These are phyloP conservation scores for Limenitis camilla DNA, from an alignment of 2,888 invertebrate species.

Conservation along the genomic window DNA sequence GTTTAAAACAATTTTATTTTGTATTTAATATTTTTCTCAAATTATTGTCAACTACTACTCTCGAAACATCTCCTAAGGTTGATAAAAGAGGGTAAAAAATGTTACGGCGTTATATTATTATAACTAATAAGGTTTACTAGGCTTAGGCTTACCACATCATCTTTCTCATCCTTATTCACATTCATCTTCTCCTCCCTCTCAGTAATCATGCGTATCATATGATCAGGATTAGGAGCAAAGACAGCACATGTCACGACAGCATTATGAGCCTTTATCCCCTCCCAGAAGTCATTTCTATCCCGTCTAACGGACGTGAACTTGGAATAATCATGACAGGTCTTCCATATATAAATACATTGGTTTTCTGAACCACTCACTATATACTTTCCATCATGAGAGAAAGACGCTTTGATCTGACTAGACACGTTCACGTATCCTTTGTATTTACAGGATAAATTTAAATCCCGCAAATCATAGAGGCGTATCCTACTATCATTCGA, in stretches of 20 bases:
- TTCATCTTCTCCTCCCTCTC: constrained; percentile 65
- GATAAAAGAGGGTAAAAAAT: neutral
- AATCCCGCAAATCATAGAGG: constrained; percentile 94
- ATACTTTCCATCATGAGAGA: constrained; percentile 97
- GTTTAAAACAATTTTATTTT: too few relatives aligned
- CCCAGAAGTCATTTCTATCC: constrained; percentile 98
- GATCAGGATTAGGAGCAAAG: constrained; percentile 97
- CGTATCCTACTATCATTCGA: constrained; percentile 98
- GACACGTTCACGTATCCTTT: constrained; percentile 93
- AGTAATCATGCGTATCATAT: constrained; percentile 84
- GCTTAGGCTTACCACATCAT: constrained; percentile 48
- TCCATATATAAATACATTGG: constrained; percentile 98
- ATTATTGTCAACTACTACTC: too few relatives aligned
- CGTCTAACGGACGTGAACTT: constrained; percentile 93
- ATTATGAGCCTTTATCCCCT: constrained; percentile 90
- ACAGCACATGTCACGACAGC: constrained; percentile 98
- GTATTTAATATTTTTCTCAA: too few relatives aligned
- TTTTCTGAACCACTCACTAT: constrained; percentile 98
- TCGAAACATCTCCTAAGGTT: too few relatives aligned
- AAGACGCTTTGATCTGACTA: constrained; percentile 97
- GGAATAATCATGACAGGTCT: constrained; percentile 95
- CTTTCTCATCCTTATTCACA: constrained; percentile 38
- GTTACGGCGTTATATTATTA: neutral
- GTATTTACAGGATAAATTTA: constrained; percentile 96
- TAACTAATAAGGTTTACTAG: neutral